These are phyloP conservation scores for Lasioglossum malachurum DNA, from an alignment of 2,888 invertebrate species.

Conservation along the genomic window DNA sequence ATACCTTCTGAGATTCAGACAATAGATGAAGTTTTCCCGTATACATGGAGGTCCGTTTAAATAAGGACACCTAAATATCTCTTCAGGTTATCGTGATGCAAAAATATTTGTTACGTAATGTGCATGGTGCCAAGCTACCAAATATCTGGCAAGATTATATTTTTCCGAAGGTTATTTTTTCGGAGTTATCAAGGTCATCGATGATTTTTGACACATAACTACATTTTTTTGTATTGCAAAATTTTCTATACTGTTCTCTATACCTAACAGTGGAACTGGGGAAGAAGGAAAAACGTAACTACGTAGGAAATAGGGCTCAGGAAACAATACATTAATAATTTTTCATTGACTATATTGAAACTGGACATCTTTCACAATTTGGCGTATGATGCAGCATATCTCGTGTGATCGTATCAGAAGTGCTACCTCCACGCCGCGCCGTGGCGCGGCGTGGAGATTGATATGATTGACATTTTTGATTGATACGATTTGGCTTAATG, in stretches of 20 bases:
- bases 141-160: no score
- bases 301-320: background rate
- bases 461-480: background rate
- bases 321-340: constrained; percentile 14
- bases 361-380: constrained; percentile 30
- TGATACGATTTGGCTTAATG: constrained; percentile 7
- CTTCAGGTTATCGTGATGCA: no score
- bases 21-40: background rate
- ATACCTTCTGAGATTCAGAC: background rate
- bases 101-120: no score
- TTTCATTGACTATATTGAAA: constrained; percentile 8
- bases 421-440: no score
- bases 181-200: no score
- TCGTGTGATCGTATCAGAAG: constrained; percentile 1
- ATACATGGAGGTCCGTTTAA: background rate
- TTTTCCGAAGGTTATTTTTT: no score
- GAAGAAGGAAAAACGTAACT: background rate
- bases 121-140: no score
- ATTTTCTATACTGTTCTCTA: background rate
- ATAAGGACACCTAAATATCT: no score
- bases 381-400: constrained; percentile 21
- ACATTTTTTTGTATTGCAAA: background rate
- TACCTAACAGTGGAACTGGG: background rate
- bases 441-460: background rate
- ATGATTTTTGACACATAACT: no score